Base-by-base conservation (phyloP, 2,888 invertebrate genomes). In the Heteropelma amictum region DNA sequence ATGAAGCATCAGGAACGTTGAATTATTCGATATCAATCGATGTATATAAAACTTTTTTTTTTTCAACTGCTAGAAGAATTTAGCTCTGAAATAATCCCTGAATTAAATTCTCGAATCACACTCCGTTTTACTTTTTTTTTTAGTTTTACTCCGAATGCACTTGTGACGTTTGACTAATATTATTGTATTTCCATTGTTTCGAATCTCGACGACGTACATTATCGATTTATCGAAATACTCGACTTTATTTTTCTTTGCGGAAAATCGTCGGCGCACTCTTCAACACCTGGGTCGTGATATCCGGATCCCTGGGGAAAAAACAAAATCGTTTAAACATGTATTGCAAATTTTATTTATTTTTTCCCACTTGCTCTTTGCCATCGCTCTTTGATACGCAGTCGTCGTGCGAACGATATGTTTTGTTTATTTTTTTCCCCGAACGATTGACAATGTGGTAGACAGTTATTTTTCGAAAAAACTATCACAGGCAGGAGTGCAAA, bases 211-310 rank as follows among this genome's bases (percentile, higher is more conserved):
- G 38, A 5, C 14, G 38, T 14, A 10, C 38, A 38, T 38, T 38
- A 12, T 14, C 38, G 12, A 6, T 14, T 12, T 14, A 38, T 5
- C 6, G 12, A 38, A 38, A 14, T 38, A 6, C 38, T 5, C 38
- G n/a, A n/a, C n/a, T n/a, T n/a, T n/a, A n/a, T n/a, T n/a, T n/a
- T n/a, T n/a, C 7, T 38, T 38, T 12, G 12, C 38, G 12, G 6
- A 14, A 3, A 38, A 38, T 38, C 4, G 35, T n/a, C 12, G 3
- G 35, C n/a, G 4, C 35, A n/a, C 45, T 12, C 45, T 6, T 45
- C n/a, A 23, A 19, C 12, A n/a, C 12, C 89, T 78, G 90, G 91
- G 23, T 90, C 91, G 26, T 91, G 85, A 72, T 91, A 91, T 12
- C 23, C 23, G 19, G 47, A 47, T 12, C n/a, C 12, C 12, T 12